These are phyloP conservation scores for Pipistrellus nathusii DNA, from an alignment of 2,797 vertebrate species.

Conservation along the genomic window DNA sequence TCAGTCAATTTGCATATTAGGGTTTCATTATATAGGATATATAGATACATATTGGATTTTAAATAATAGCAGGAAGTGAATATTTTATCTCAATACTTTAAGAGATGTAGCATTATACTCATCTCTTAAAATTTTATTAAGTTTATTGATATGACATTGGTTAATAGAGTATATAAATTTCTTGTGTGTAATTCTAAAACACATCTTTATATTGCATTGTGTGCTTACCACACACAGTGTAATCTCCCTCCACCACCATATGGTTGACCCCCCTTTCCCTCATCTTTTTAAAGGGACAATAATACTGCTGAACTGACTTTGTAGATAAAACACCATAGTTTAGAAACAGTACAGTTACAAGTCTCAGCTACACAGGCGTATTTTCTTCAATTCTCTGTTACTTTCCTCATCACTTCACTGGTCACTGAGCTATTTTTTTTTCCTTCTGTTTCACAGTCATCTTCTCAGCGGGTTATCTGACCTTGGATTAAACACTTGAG, in stretches of 20 bases:
- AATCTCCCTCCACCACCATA: neutral
- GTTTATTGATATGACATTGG: neutral
- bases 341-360: neutral
- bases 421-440: slow-evolving; percentile 21
- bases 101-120: neutral
- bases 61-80: neutral
- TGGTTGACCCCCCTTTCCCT: neutral
- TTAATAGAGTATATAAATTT: neutral
- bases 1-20: too few relatives aligned
- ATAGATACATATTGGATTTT: slow-evolving; percentile 13
- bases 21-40: too few relatives aligned
- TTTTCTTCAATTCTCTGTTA: neutral
- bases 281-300: neutral
- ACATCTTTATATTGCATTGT: neutral
- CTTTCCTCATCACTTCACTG: neutral
- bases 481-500: neutral
- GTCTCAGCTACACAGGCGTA: neutral
- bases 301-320: neutral
- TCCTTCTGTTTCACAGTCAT: neutral
- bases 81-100: neutral
- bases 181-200: neutral
- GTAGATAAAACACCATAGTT: neutral
- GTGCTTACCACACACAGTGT: neutral
- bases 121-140: neutral
- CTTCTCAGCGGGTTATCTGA: neutral